Evolutionary conservation across 2,797 vertebrate species (phyloP), one percentile per base, ranked within the genome.

Genomic region (Alosa sapidissima): DNA sequence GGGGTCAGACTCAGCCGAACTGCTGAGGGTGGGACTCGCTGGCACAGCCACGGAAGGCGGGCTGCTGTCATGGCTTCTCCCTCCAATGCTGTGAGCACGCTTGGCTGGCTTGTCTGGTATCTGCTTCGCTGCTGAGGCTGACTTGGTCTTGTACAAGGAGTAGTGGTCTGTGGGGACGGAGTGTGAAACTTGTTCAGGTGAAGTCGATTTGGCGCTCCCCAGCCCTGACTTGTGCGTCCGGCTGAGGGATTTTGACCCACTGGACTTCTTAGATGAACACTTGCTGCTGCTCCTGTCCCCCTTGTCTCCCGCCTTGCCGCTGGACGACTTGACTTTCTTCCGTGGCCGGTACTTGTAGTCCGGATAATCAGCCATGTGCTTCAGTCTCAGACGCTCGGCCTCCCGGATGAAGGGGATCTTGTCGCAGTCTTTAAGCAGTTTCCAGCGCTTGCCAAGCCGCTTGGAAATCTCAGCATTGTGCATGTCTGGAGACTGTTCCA

Each of bases 391-490:
- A 90, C 98, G 96, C 96, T 99, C 98, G 89, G 98, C 98, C 95
- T 99, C 98, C 88, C 97, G 96, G 92, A 99, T 98, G 94, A 99
- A 99, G 82, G 98, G 98, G 92, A 99, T 98, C 96, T 99, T 99
- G 94, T 99, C 98, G 48, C 95, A 95, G 96, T 99, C 98, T 91
- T 97, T 97, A 86, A 99, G 96, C 94, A 98, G 96, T 94, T 99
- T 99, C 98, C 98, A 99, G 92, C 98, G 97, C 91, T 98, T 98
- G 84, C 98, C 98, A 89, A 99, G 95, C 84, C 98, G 95, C 96
- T 99, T 99, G 94, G 98, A 99, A 94, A 99, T 99, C 95, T 99
- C 98, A 3, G 98, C 98, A 93, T 99, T 99, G 96, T 99, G 98
- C 98, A 99, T 98, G 96, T 99, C 98, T 24, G 98, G 98, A 5